phyloP scores from a whole-genome alignment of 1,140 invertebrate species.

The Prorops nasuta region DNA sequence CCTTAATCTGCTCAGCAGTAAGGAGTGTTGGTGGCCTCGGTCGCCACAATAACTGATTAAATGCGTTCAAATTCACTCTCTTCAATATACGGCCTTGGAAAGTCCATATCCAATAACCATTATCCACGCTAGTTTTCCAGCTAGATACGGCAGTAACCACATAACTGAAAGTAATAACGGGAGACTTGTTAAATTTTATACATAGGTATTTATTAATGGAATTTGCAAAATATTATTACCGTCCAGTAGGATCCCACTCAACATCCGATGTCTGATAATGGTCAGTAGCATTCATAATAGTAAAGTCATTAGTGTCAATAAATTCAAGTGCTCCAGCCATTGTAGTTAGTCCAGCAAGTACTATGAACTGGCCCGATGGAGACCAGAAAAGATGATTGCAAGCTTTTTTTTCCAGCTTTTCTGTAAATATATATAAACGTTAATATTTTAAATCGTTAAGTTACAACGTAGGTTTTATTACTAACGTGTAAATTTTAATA shows the following conservation, averaged over 20 bases:
- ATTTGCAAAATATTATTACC: conserved; percentile 46
- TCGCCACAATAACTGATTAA: conserved; percentile 95
- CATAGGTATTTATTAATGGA: background rate
- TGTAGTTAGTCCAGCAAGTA: conserved; percentile 80
- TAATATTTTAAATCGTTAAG: conserved; percentile 10
- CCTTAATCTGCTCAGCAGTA: conserved; percentile 77
- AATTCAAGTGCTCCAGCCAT: conserved; percentile 93
- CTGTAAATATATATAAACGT: conserved; percentile 39
- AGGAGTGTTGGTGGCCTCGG: conserved; percentile 88
- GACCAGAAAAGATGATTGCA: conserved; percentile 98
- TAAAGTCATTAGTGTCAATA: conserved; percentile 92
- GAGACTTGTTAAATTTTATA: background rate
- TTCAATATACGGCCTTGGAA: conserved; percentile 90
- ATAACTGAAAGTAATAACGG: conserved; percentile 61
- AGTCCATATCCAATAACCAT: conserved; percentile 95
- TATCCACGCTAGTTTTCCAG: conserved; percentile 96
- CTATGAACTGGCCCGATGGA: conserved; percentile 92
- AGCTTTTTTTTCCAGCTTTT: conserved; percentile 86
- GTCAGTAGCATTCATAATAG: conserved; percentile 89
- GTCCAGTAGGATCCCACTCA: conserved; percentile 98
- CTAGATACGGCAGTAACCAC: conserved; percentile 92
- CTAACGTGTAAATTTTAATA: too few species aligned
- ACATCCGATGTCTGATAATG: conserved; percentile 95
- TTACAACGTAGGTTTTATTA: too few species aligned
- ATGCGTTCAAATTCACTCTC: conserved; percentile 84